phyloP scores from a whole-genome alignment of 2,888 invertebrate species.

The Amphipyra berbera region DNA sequence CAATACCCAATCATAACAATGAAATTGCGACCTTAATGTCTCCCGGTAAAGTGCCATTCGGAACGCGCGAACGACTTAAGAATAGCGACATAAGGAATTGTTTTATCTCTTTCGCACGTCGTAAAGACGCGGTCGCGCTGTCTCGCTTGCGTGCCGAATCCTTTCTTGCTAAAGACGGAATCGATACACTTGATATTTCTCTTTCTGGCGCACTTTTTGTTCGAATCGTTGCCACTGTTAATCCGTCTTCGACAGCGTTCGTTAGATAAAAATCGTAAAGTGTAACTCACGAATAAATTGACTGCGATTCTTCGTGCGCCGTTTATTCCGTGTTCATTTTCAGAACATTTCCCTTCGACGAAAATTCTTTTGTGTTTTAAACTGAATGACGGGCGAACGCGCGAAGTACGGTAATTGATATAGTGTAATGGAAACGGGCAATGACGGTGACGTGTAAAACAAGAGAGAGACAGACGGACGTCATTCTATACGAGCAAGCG shows the following conservation, averaged over 20 bases:
- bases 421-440: slow-evolving; percentile 88
- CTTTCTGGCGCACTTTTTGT: slow-evolving; percentile 86
- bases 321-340: slow-evolving; percentile 78
- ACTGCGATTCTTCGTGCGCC: slow-evolving; percentile 77
- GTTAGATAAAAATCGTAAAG: slow-evolving; percentile 83
- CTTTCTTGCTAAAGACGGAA: slow-evolving; percentile 84
- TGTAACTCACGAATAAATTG: slow-evolving; percentile 84
- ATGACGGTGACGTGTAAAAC: slow-evolving; percentile 84
- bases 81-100: slow-evolving; percentile 89
- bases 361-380: slow-evolving; percentile 66
- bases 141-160: slow-evolving; percentile 80
- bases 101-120: slow-evolving; percentile 89
- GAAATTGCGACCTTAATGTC: slow-evolving; percentile 88
- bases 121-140: slow-evolving; percentile 82
- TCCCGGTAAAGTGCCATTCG: slow-evolving; percentile 83
- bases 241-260: slow-evolving; percentile 86
- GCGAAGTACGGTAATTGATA: slow-evolving; percentile 80
- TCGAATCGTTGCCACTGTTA: slow-evolving; percentile 78
- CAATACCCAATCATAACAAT: slow-evolving; percentile 85
- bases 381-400: slow-evolving; percentile 53
- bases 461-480: slow-evolving; percentile 78
- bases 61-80: slow-evolving; percentile 84
- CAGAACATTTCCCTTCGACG: slow-evolving; percentile 67
- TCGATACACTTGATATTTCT: slow-evolving; percentile 85
- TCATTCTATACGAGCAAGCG: slow-evolving; percentile 74